These are phyloP conservation scores for Phaethornis superciliosus DNA, from an alignment of 2,113 vertebrate genomes.

Conservation along the genomic window DNA sequence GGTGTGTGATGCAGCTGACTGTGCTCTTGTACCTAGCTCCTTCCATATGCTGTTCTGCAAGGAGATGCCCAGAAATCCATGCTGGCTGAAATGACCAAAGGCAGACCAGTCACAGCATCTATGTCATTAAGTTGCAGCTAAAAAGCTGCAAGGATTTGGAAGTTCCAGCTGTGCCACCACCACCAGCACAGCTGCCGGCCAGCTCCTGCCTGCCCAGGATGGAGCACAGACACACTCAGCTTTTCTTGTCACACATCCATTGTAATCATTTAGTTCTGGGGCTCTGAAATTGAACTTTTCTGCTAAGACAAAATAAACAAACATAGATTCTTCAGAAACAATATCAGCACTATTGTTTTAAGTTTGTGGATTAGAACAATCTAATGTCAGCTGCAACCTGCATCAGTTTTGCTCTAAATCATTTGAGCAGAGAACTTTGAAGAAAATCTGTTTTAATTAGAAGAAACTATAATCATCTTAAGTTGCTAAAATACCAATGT, in stretches of 20 bases:
- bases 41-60: not conserved
- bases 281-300: not conserved
- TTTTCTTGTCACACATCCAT: not conserved
- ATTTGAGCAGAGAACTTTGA: not conserved
- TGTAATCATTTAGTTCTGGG: not conserved
- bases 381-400: not conserved
- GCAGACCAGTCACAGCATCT: not conserved
- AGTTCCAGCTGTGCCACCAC: not conserved
- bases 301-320: not conserved
- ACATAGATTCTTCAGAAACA: fast-evolving
- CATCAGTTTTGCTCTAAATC: not conserved
- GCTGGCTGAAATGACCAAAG: not conserved
- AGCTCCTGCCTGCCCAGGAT: not conserved
- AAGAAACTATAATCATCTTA: not conserved
- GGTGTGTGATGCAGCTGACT: not conserved
- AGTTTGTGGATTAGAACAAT: not conserved
- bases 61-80: not conserved
- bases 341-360: not conserved
- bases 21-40: not conserved
- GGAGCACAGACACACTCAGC: not conserved
- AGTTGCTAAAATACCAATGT: not conserved
- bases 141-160: not conserved
- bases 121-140: not conserved
- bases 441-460: not conserved
- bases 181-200: fast-evolving